Base-by-base conservation (phyloP, 2,888 invertebrate species). In the Cosmorhoe ocellata region DNA sequence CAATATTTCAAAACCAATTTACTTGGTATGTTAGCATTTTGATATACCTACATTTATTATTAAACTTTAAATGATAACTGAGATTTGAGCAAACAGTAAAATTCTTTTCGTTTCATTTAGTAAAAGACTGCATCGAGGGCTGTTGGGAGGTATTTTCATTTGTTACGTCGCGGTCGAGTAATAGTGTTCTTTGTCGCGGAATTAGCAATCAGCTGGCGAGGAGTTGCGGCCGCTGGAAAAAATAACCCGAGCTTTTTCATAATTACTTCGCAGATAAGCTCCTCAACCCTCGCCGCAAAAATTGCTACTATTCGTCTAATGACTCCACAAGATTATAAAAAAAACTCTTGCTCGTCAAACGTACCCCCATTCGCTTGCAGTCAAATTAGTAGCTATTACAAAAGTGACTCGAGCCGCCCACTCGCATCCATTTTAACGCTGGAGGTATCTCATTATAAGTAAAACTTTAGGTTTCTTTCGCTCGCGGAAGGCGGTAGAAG, bases 121-220 rank as follows among this genome's bases (percentile, higher is more conserved):
- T 32, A 18, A 50, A 30, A 46, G 28, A 26, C 41, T 38, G 42
- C 44, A 45, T 34, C 44, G 34, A 12, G 33, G 52, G 58, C 56
- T 39, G 43, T 52, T 57, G 58, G 59, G 59, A 71, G 73, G 72
- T 74, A 73, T 83, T 81, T 80, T 81, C 76, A 79, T 83, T 79
- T 69, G 75, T 74, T 66, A 49, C 60, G 55, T 60, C 48, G 51
- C 74, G 58, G 74, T 67, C 66, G 71, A 63, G 70, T 81, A 84
- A 83, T 82, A 69, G 75, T 73, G 74, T 78, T 74, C 81, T 84
- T 85, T 86, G 84, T 84, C 84, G 81, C 71, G 70, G 71, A 87
- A 87, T 88, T 85, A 84, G 85, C 82, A 84, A 88, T 86, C 84
- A 84, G 79, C 74, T 42, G 67, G 58, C 75, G 69, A 64, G 31